Conservation (phyloP, 2,797 vertebrate genomes). For the Aphelocoma californica region DNA sequence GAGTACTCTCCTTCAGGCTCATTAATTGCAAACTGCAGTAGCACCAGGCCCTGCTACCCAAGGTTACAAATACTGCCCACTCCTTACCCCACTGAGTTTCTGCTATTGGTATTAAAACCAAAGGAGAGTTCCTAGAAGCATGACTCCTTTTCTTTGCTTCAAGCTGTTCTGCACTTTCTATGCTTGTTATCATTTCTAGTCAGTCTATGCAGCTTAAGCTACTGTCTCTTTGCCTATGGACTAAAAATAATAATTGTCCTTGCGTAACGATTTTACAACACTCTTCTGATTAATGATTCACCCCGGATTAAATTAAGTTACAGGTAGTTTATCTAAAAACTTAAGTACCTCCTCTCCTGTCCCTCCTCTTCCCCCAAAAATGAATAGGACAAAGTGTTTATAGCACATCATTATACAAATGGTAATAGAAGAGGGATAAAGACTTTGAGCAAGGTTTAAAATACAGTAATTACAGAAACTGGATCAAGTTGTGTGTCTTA, state of each 20-base stretch:
- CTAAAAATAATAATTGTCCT: not conserved
- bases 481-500: not conserved
- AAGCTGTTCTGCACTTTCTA: not conserved
- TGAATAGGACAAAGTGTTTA: not conserved
- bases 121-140: not conserved
- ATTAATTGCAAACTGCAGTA: not conserved
- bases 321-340: not conserved
- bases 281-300: not conserved
- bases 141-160: not conserved
- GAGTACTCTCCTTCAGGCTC: not conserved
- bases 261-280: not conserved
- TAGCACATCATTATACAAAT: not conserved
- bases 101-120: not conserved
- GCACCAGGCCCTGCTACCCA: not conserved
- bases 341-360: not conserved
- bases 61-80: not conserved
- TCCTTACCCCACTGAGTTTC: too few species aligned
- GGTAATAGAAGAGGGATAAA: not conserved
- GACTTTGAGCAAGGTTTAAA: not conserved
- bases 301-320: not conserved
- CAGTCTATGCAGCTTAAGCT: not conserved
- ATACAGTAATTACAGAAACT: not conserved
- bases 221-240: not conserved
- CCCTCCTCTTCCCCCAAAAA: not conserved
- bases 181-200: not conserved